These are phyloP conservation scores for Lasiurus cinereus DNA, from an alignment of 2,113 vertebrate genomes.

Conservation along the genomic window DNA sequence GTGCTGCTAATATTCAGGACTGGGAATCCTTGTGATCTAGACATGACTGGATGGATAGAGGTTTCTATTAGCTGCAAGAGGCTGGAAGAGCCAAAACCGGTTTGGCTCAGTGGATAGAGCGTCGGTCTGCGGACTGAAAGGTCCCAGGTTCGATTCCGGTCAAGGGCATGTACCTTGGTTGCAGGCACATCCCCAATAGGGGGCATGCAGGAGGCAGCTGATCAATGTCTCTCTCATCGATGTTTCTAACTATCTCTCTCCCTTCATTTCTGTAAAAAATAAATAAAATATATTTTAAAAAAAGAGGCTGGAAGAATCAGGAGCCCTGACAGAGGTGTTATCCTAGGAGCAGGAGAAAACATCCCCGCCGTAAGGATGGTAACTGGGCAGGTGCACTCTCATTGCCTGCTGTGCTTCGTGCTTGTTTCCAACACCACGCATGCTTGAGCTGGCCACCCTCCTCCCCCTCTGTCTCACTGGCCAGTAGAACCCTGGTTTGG, in stretches of 20 bases:
- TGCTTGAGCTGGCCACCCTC: neutral
- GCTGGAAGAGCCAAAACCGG: too few species aligned
- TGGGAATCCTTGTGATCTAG: neutral
- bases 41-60: neutral
- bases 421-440: neutral
- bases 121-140: too few species aligned
- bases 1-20: neutral
- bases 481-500: neutral
- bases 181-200: too few species aligned
- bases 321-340: neutral
- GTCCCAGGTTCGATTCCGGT: too few species aligned
- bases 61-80: neutral
- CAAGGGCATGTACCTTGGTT: too few species aligned
- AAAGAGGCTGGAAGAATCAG: too few species aligned
- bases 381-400: neutral
- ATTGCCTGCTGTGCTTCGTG: neutral
- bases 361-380: neutral
- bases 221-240: too few species aligned
- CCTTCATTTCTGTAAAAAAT: too few species aligned
- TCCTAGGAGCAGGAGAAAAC: neutral
- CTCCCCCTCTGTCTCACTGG: neutral
- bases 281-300: too few species aligned
- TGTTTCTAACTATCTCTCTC: too few species aligned
- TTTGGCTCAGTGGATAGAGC: too few species aligned
- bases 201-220: too few species aligned